A percentile compares a stretch with the other conserved stretches of the same genome.
These are phyloP conservation scores for Oncorhynchus kisutch DNA, from an alignment of 2,113 vertebrate species.

Conservation along the genomic window DNA sequence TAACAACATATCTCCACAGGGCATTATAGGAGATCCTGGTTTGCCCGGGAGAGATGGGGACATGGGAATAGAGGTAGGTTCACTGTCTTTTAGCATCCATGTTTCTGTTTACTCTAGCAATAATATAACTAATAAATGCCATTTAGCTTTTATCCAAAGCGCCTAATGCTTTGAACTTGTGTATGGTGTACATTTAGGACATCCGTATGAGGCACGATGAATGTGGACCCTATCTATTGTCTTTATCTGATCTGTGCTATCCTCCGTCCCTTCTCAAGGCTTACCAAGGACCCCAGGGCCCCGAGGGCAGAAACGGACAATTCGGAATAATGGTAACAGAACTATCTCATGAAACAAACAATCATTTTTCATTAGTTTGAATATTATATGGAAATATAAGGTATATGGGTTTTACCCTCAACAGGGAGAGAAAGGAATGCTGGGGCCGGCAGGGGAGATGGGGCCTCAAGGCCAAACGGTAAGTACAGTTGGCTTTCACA, in stretches of 20 bases:
- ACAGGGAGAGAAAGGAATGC: slow-evolving; percentile 77
- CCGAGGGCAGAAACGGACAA: slow-evolving; percentile 62
- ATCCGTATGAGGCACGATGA: no score
- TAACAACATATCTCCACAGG: slow-evolving; percentile 53
- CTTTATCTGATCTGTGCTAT: not conserved
- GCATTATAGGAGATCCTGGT: slow-evolving; percentile 79
- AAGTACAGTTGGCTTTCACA: slow-evolving; percentile 66
- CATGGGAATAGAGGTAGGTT: slow-evolving; percentile 71
- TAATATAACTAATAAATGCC: no score
- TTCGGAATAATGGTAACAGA: slow-evolving; percentile 66
- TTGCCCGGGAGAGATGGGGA: slow-evolving; percentile 75
- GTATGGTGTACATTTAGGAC: not conserved
- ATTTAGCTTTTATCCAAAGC: no score
- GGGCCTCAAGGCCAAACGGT: slow-evolving; percentile 74
- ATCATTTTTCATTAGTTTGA: not conserved
- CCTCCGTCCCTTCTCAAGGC: slow-evolving; percentile 59
- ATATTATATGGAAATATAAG: not conserved
- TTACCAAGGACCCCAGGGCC: slow-evolving; percentile 79
- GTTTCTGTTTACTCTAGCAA: not conserved
- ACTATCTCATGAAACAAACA: not conserved
- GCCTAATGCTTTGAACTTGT: no score
- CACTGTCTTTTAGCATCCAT: not conserved
- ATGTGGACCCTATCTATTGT: no score
- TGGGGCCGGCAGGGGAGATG: slow-evolving; percentile 73
- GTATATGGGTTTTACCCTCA: slow-evolving; percentile 27